phyloP scores from a whole-genome alignment of 2,888 invertebrate genomes.

The Drosophila suboccidentalis region DNA sequence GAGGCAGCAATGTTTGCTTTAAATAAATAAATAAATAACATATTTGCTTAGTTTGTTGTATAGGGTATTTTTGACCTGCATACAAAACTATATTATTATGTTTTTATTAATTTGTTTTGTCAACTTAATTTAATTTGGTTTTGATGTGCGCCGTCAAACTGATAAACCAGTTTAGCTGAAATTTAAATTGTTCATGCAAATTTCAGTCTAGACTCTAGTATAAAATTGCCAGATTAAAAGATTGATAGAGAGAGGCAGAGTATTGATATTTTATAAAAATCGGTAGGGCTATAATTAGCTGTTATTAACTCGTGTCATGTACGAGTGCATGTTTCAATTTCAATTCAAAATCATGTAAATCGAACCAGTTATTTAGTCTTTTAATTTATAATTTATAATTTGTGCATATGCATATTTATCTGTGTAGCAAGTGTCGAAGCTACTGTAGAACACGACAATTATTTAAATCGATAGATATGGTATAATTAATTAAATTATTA shows the following conservation, averaged over 20 bases:
- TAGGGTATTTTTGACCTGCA: background rate
- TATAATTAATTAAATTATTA: constrained; percentile 8
- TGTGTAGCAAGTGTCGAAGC: background rate
- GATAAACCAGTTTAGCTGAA: constrained; percentile 37
- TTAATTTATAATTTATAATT: constrained; percentile 6
- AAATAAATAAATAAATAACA: too few species aligned
- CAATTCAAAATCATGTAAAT: constrained; percentile 1
- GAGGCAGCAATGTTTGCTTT: too few species aligned
- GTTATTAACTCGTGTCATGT: constrained; percentile 6
- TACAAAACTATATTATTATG: too few species aligned
- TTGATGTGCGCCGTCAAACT: constrained; percentile 7
- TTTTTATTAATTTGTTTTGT: background rate
- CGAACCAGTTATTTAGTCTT: constrained; percentile 10
- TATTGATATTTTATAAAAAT: constrained; percentile 18
- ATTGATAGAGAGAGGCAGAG: background rate
- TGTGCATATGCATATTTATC: background rate
- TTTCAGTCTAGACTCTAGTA: constrained; percentile 3
- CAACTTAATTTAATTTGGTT: background rate
- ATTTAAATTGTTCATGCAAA: constrained; percentile 22
- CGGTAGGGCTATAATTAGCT: constrained; percentile 4
- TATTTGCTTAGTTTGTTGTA: background rate
- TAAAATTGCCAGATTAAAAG: background rate
- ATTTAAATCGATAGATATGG: background rate
- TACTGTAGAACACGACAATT: constrained; percentile 3
- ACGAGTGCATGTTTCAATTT: background rate